Percentiles rank a stretch among this genome's conserved stretches.
Conservation (phyloP, 1,140 invertebrate species). For the Papilio glaucus region DNA sequence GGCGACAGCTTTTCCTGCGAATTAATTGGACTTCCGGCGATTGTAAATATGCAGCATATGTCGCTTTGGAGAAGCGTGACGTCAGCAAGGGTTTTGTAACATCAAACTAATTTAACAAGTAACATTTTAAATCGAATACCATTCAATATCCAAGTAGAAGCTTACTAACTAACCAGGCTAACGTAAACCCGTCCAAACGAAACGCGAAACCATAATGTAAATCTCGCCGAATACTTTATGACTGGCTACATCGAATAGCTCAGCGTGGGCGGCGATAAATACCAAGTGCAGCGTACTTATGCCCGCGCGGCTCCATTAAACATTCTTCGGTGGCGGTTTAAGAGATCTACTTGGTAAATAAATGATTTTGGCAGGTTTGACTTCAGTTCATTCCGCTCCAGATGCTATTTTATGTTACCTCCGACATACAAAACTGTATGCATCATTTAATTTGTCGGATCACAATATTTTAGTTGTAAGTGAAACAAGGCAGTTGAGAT, state of each 20-base stretch:
- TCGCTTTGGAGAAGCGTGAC: too few species aligned
- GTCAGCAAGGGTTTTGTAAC: too few species aligned
- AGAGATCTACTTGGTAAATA: conserved; percentile 4
- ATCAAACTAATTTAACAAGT: too few species aligned
- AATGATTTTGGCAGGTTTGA: conserved; percentile 12
- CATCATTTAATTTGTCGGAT: too few species aligned
- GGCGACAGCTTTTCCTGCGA: too few species aligned
- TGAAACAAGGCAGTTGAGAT: too few species aligned
- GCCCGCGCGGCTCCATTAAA: neutral
- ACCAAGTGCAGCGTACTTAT: neutral
- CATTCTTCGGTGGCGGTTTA: conserved; percentile 15
- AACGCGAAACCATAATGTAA: neutral
- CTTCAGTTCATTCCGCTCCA: neutral
- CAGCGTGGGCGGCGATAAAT: conserved; percentile 1
- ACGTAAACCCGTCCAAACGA: neutral
- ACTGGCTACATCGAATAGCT: neutral
- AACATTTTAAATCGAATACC: too few species aligned
- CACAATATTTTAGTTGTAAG: neutral
- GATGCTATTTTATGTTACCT: neutral
- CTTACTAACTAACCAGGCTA: neutral
- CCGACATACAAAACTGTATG: neutral
- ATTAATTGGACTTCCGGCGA: too few species aligned
- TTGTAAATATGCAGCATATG: too few species aligned
- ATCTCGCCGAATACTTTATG: conserved; percentile 18
- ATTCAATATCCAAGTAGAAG: too few species aligned